A percentile compares a stretch with the other conserved stretches of the same genome.
Conservation (phyloP, 2,888 invertebrate genomes). For the Danaus chrysippus region DNA sequence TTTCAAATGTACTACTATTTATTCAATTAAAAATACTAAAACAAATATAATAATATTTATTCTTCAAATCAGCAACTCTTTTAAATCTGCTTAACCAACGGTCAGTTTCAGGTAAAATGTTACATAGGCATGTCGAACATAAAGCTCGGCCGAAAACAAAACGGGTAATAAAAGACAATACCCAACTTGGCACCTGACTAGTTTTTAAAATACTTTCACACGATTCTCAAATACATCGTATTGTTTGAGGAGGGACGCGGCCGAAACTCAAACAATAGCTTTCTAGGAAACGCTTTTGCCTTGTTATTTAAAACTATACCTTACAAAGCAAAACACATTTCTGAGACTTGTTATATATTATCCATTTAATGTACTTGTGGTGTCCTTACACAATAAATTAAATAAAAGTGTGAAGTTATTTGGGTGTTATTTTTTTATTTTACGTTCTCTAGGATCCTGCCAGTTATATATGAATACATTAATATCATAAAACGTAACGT, state of each 20-base stretch:
- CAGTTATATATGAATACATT: too few relatives aligned
- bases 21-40: too few relatives aligned
- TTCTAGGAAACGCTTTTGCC: conserved; percentile 23
- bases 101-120: background rate
- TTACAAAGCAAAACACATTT: background rate
- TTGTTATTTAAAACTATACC: conserved; percentile 13
- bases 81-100: too few relatives aligned
- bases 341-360: background rate
- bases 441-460: too few relatives aligned
- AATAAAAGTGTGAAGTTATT: too few relatives aligned
- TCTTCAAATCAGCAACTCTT: too few relatives aligned
- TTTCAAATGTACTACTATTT: too few relatives aligned
- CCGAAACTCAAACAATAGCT: conserved; percentile 22
- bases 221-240: conserved; percentile 24
- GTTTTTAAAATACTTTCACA: conserved; percentile 32
- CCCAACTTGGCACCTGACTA: conserved; percentile 19
- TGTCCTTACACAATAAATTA: too few relatives aligned
- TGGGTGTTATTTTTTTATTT: too few relatives aligned
- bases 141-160: conserved; percentile 4
- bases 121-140: background rate
- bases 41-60: too few relatives aligned
- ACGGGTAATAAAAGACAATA: background rate
- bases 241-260: conserved; percentile 21
- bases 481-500: too few relatives aligned
- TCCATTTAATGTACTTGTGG: too few relatives aligned